Base-by-base conservation (phyloP, 2,113 vertebrate genomes). In the Oryzias celebensis region DNA sequence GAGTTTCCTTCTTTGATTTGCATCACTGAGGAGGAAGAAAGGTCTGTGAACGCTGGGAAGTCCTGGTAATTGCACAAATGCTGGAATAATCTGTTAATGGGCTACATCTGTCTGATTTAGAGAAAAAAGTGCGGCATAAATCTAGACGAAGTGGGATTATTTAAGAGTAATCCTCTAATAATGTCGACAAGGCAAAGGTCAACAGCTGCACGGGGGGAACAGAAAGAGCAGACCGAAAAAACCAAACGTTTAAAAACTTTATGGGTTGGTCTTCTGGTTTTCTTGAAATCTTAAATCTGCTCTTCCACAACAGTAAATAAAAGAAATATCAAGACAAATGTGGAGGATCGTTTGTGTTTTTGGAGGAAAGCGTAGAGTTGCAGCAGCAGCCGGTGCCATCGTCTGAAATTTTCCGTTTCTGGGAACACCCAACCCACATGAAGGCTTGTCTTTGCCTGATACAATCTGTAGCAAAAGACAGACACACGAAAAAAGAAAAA, bases 381-480 rank as follows among this genome's bases (percentile, higher is more conserved):
- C 65, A 72, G 86, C 51, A 89, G 85, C 87, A 85, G 72, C 85
- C 85, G 81, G 92, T 91, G 92, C 92, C 84, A 85, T 87, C 75
- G 68, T 48, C 75, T 65, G 65, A 81, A 73, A 51, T 36, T 36
- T 12, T 36, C 10, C 3, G 8, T 36, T 36, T 36, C 36, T 36
- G 36, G 36, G 36, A 36, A 36, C 36, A 36, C 36, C 36, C 36
- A 36, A 36, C 8, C 36, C 36, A 62, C 58, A 43, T 20, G 57
- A 44, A 18, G 23, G 79, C 55, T 17, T 26, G 31, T n/a, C 43
- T 18, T 16, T 48, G 43, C 54, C 36, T 50, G 55, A 79, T 58
- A 41, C 46, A 68, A 45, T 41, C 53, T 58, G 56, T 18, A 73
- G 64, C 53, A 71, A 77, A 71, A 56, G 43, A 45, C 36, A 36